Evolutionary conservation across 2,113 vertebrate species (phyloP).

Genomic region (Planiliza haematocheilus): DNA sequence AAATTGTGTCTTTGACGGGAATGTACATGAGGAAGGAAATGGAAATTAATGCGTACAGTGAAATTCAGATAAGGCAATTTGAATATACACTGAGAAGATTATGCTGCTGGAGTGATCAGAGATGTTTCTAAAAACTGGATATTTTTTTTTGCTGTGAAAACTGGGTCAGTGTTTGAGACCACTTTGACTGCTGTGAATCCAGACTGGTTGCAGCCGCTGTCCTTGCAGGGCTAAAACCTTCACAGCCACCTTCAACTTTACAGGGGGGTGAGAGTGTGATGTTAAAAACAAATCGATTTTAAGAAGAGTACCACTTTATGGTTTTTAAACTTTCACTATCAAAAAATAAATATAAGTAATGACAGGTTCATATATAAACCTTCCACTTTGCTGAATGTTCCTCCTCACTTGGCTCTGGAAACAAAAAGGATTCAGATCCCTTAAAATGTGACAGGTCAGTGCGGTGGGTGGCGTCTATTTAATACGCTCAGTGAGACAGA

Average conservation of each 20-base stretch:
- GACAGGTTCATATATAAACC: background rate
- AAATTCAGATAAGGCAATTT: background rate
- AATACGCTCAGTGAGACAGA: background rate
- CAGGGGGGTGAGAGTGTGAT: slow-evolving; percentile 39
- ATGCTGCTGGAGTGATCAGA: slow-evolving; percentile 14
- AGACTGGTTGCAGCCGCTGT: slow-evolving; percentile 20
- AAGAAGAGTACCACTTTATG: background rate
- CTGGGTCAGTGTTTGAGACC: slow-evolving; percentile 44
- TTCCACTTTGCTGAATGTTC: too few relatives aligned
- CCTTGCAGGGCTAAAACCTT: slow-evolving; percentile 29
- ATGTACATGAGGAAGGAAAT: background rate
- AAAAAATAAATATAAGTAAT: background rate
- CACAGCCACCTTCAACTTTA: slow-evolving; percentile 45
- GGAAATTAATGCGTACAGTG: background rate
- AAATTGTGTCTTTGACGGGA: background rate
- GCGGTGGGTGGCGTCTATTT: slow-evolving; percentile 23
- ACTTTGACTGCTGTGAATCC: slow-evolving; percentile 26
- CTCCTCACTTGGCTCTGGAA: background rate
- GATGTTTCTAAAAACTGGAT: slow-evolving; percentile 24
- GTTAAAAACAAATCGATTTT: slow-evolving; percentile 9
- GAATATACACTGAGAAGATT: background rate
- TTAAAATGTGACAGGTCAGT: background rate
- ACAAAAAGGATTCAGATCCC: background rate
- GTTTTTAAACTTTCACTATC: background rate
- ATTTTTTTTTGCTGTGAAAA: slow-evolving; percentile 38